Evolutionary conservation across 2,888 invertebrate species (phyloP).

Genomic region (Graphium colonna): DNA sequence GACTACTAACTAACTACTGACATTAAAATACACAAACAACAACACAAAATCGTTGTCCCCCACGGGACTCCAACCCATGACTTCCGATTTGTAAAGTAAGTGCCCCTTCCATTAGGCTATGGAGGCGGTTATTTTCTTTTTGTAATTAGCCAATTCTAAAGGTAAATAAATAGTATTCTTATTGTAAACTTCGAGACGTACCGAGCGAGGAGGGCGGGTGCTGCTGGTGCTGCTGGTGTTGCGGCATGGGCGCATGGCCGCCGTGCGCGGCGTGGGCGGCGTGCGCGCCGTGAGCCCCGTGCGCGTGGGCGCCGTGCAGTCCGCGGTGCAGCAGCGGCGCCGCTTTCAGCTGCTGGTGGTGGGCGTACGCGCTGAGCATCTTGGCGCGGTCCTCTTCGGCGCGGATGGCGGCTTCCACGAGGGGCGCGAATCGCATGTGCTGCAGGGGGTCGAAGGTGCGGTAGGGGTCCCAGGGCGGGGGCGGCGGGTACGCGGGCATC

Average conservation of each 20-base stretch:
- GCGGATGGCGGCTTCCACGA: slow-evolving; percentile 88
- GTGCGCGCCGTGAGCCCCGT: slow-evolving; percentile 53
- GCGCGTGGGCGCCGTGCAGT: slow-evolving; percentile 60
- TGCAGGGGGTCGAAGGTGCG: slow-evolving; percentile 85
- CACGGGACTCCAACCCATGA: too few relatives aligned
- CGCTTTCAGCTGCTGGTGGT: slow-evolving; percentile 79
- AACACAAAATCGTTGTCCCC: too few relatives aligned
- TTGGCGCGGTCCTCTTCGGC: slow-evolving; percentile 90
- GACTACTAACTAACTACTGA: too few relatives aligned
- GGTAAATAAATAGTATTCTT: too few relatives aligned
- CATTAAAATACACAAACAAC: too few relatives aligned
- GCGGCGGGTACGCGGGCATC: slow-evolving; percentile 80
- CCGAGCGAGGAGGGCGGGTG: slow-evolving; percentile 27
- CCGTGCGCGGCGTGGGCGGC: slow-evolving; percentile 48
- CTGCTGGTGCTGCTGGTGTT: slow-evolving; percentile 27
- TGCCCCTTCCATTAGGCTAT: too few relatives aligned
- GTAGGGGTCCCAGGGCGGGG: slow-evolving; percentile 84
- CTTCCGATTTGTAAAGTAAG: too few relatives aligned
- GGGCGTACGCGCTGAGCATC: slow-evolving; percentile 85
- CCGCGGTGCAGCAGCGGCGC: slow-evolving; percentile 65
- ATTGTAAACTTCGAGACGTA: too few relatives aligned
- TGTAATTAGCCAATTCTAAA: too few relatives aligned
- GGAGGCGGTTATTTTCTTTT: too few relatives aligned
- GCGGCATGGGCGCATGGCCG: slow-evolving; percentile 12
- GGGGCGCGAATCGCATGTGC: slow-evolving; percentile 86